Percentiles rank a stretch among this genome's conserved stretches.
Conservation (phyloP, 2,113 vertebrate species). For the Natator depressus region DNA sequence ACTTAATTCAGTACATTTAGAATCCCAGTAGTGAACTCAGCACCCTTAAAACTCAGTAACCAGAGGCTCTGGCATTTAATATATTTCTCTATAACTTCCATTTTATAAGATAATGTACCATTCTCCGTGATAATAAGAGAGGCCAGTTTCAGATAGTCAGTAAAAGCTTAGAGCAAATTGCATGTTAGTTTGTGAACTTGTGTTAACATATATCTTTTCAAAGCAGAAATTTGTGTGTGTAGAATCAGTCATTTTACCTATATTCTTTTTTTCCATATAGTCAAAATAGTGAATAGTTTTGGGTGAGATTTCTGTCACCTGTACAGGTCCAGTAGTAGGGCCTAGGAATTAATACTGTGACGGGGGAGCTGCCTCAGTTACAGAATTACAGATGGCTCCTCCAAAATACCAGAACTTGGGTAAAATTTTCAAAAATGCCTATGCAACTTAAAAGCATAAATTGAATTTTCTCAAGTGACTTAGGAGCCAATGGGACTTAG, state of each 20-base stretch:
- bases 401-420: background rate
- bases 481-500: background rate
- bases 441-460: background rate
- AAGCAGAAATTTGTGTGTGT: background rate
- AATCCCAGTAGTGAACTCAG: background rate
- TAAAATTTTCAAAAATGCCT: background rate
- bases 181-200: background rate
- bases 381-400: background rate
- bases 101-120: background rate
- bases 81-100: background rate
- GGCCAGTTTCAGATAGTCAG: background rate
- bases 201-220: background rate
- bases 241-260: background rate
- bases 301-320: background rate
- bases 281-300: fast-evolving
- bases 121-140: background rate
- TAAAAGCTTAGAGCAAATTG: background rate
- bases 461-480: background rate
- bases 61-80: background rate
- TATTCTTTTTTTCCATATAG: background rate
- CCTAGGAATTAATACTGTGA: background rate
- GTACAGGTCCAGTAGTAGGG: background rate
- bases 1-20: background rate
- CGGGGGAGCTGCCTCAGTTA: background rate
- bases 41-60: background rate